phyloP scores from a whole-genome alignment of 2,888 invertebrate species.

The Noctua janthina region DNA sequence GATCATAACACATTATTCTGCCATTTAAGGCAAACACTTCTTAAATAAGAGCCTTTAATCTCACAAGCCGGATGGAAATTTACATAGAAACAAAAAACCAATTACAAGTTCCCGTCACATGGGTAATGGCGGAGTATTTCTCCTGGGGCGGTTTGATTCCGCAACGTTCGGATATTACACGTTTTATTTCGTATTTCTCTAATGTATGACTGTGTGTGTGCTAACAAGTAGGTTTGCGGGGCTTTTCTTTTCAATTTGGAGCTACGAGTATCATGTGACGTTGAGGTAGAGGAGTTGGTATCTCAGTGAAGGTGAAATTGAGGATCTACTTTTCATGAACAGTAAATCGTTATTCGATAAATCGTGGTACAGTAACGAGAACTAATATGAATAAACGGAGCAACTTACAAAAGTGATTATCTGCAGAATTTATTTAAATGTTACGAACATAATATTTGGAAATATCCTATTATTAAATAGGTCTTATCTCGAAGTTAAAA shows the following conservation, averaged over 20 bases:
- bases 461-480: not conserved
- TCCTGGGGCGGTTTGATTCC: slow-evolving; percentile 71
- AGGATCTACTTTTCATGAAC: not conserved
- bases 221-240: slow-evolving; percentile 32
- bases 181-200: slow-evolving; percentile 64
- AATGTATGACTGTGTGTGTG: slow-evolving; percentile 51
- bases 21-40: slow-evolving; percentile 44
- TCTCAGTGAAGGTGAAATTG: not conserved
- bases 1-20: slow-evolving; percentile 7
- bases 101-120: slow-evolving; percentile 75
- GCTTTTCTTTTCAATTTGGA: slow-evolving; percentile 52
- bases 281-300: slow-evolving; percentile 1
- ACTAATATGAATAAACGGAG: not conserved
- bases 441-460: not conserved
- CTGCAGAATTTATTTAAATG: not conserved
- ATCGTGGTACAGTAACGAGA: not conserved
- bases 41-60: slow-evolving; percentile 66
- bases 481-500: not conserved
- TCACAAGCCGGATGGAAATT: slow-evolving; percentile 64
- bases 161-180: slow-evolving; percentile 67
- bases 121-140: slow-evolving; percentile 73
- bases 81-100: slow-evolving; percentile 76
- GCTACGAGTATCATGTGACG: not conserved
- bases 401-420: not conserved
- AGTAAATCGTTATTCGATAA: not conserved